Conservation (phyloP, 30 jellyfish, hydroid and myxozoan genomes). For the Sanderia malayensis region DNA sequence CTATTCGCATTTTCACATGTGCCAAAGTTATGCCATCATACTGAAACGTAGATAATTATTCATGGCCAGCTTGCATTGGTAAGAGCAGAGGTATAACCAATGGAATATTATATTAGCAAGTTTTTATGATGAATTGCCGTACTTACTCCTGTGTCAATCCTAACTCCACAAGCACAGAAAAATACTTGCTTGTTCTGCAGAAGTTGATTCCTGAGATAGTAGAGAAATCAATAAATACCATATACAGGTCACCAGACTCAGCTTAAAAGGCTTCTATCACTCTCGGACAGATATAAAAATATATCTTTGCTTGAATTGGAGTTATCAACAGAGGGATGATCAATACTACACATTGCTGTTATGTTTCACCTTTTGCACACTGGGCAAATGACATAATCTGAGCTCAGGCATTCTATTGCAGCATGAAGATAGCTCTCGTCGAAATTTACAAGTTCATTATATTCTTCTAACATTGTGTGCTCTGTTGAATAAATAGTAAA, state of each 20-base stretch:
- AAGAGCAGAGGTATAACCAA: not conserved
- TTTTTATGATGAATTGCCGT: not conserved
- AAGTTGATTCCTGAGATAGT: constrained; percentile 33
- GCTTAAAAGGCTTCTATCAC: no score
- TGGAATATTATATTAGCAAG: not conserved
- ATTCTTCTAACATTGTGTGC: constrained; percentile 60
- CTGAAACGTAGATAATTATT: no score
- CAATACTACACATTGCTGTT: no score
- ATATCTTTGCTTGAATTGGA: no score
- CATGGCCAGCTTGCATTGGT: no score
- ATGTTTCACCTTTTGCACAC: constrained; percentile 86
- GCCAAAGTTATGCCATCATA: constrained; percentile 55
- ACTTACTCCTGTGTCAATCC: constrained; percentile 71
- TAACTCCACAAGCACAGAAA: constrained; percentile 71
- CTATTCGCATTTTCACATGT: constrained; percentile 30
- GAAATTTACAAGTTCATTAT: constrained; percentile 73
- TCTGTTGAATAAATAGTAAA: constrained; percentile 48
- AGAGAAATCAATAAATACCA: no score
- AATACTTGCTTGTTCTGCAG: constrained; percentile 60
- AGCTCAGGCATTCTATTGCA: constrained; percentile 59
- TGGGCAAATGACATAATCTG: constrained; percentile 77
- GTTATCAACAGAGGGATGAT: no score
- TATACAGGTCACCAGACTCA: no score
- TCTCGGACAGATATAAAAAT: no score
- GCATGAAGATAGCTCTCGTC: constrained; percentile 76